Base-by-base conservation (phyloP, 2,888 invertebrate genomes). In the Drosophila seclusa region DNA sequence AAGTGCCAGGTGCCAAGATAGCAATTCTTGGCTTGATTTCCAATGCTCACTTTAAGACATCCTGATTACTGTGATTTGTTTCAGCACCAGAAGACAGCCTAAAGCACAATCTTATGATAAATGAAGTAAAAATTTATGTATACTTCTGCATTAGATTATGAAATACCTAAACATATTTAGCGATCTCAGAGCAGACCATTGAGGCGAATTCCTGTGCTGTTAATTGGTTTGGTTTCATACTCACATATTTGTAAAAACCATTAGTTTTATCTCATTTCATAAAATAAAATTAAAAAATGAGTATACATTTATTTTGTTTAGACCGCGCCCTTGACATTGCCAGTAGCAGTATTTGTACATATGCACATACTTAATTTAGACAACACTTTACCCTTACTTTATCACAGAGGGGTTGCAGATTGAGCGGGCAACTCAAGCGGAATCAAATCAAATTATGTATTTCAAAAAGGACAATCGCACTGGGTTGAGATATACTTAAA, bases 391-490 rank as follows among this genome's bases (percentile, higher is more conserved):
- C 13, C 24, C 18, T 8, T 32, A 36, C 34, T 36, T 18, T n/a
- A 53, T 63, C 36, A 1, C 29, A 36, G 67, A 58, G 70, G 71
- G 71, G 64, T 68, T 70, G 73, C 31, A 38, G 53, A 64, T 67
- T 64, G 68, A 74, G 52, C 38, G 63, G 60, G 53, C 67, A 80
- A 87, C 73, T 89, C 86, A 83, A 69, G 70, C 79, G 83, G 81
- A 89, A 89, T 82, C 66, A 78, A 89, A 89, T 89, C 79, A 79
- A 86, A 86, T 89, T 84, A 80, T 81, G 59, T 72, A 65, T 67
- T 63, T 54, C 55, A 60, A 57, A 76, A 77, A 72, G 67, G 50
- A 76, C 73, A 73, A 68, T 81, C 73, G 29, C 65, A 54, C 48
- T 63, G 57, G 69, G 68, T 61, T 76, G 61, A 64, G 53, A 68